Base-by-base conservation (phyloP, 1,140 invertebrate species). In the Chrysomallon squamiferum region DNA sequence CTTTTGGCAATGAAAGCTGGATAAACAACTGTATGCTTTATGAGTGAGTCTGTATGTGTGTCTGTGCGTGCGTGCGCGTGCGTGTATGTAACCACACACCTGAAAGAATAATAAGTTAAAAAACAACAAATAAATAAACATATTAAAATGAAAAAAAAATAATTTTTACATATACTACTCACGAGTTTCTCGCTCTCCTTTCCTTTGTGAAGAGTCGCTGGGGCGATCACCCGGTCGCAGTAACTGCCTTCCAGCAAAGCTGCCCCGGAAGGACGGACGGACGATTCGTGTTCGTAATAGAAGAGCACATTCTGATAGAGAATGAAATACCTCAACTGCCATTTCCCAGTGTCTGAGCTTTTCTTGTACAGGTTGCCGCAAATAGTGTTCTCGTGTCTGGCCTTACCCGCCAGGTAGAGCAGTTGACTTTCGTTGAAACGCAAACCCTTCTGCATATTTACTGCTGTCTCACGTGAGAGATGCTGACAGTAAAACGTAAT, bases 241-340 rank as follows among this genome's bases (percentile, higher is more conserved):
- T 95, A 96, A 75, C 93, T 94, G 1, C 95, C 94, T 80, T 97
- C 95, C 22, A 96, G 86, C 45, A 96, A 87, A 50, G 95, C 88
- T 2, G 96, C 90, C 0, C 94, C 95, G 0, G 92, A 93, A 0
- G 93, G 94, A 45, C 92, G 87, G 15, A 88, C 88, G 6, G 79
- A 72, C n/a, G 72, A 71, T 68, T 96, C 94, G 58, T 89, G 91
- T 74, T 97, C 95, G 82, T 93, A 96, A 85, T 96, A 96, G 85
- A 96, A 96, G 63, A 96, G 86, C 63, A 96, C 82, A 86, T 96
- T 97, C 90, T 96, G 95, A 82, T 96, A 96, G 3, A 97, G 88
- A 27, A 94, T 89, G 82, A 96, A 96, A 90, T 93, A 96, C 35
- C 94, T 86, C 45, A 92, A 86, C 83, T 95, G 94, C 95, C 95